These are phyloP conservation scores for Dendropsophus ebraccatus DNA, from an alignment of 2,113 vertebrate species.

Conservation along the genomic window DNA sequence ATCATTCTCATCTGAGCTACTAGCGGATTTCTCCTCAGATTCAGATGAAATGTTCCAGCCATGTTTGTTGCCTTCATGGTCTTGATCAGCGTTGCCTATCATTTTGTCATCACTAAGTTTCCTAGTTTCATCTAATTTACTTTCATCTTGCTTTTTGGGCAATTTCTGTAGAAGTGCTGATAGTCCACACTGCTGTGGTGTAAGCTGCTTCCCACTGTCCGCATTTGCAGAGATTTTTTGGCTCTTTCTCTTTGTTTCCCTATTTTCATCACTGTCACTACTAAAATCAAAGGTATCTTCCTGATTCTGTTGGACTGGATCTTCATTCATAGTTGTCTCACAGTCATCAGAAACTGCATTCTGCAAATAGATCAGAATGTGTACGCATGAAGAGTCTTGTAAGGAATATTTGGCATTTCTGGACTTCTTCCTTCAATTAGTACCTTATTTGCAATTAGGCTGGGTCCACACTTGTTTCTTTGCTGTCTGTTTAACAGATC, in stretches of 20 bases:
- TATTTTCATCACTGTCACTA: slow-evolving; percentile 85
- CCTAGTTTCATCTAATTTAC: slow-evolving; percentile 38
- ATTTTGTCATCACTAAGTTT: not conserved
- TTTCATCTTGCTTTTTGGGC: slow-evolving; percentile 43
- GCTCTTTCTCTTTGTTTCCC: slow-evolving; percentile 62
- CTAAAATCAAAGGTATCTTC: slow-evolving; percentile 73
- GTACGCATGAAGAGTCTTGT: not conserved
- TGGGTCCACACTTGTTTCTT: too few species aligned
- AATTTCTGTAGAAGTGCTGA: slow-evolving; percentile 78
- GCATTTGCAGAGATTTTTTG: slow-evolving; percentile 56
- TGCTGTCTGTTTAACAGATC: too few species aligned
- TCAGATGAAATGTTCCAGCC: slow-evolving; percentile 62
- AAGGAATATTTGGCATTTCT: too few species aligned
- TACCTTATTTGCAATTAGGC: too few species aligned
- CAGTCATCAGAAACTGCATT: slow-evolving; percentile 54
- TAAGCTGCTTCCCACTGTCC: slow-evolving; percentile 68
- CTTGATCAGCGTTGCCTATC: slow-evolving; percentile 51
- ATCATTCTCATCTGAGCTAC: slow-evolving; percentile 66
- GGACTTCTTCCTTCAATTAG: too few species aligned
- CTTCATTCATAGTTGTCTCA: slow-evolving; percentile 48
- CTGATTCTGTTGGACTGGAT: slow-evolving; percentile 25
- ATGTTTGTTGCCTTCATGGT: slow-evolving; percentile 34
- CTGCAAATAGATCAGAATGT: slow-evolving; percentile 55
- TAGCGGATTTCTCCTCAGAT: slow-evolving; percentile 67
- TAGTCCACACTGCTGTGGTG: slow-evolving; percentile 83